Evolutionary conservation across 1,140 invertebrate species (phyloP), one percentile per base, ranked within the genome.

Genomic region (Formica exsecta): DNA sequence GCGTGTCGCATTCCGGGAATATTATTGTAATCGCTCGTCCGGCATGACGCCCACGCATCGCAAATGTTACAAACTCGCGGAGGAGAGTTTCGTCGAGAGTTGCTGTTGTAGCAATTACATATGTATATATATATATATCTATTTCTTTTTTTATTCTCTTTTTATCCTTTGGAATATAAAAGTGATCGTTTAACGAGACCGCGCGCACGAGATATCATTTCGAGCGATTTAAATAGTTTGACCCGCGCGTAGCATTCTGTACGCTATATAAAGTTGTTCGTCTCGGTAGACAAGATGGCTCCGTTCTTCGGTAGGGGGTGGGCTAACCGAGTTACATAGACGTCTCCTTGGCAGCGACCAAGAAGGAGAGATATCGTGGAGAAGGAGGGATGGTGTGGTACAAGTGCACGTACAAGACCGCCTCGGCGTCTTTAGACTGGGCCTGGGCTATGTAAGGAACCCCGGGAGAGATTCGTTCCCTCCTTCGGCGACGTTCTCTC

Each of bases 311-410:
- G 86, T 86, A 79, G 89, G 89, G 86, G 90, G 16, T 19, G 89
- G 86, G 89, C 91, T 95, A 95, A 95, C 93, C 90, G 94, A 94
- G 93, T 95, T 95, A 95, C 83, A 77, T 87, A 92, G 92, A 91
- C 91, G 90, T 93, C 90, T 93, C 87, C 91, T 92, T 89, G 89
- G 86, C 76, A 90, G 86, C 86, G 41, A 80, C 57, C 79, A 88
- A 90, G 89, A 88, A 90, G 87, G 86, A 87, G 86, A 87, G 66
- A 66, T 73, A 71, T 85, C 57, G 44, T 25, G 62, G 44, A 5
- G 71, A 59, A 64, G 54, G 59, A 51, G 76, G 64, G 19, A 73
- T 68, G 71, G 75, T 86, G 81, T 81, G 76, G 86, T 44, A 44
- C 41, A 80, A 77, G 77, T 51, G 74, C 74, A 77, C 61, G 79